Evolutionary conservation across 2,888 invertebrate species (phyloP), one percentile per base, ranked within the genome.

Genomic region (Drosophila atroscutellata): DNA sequence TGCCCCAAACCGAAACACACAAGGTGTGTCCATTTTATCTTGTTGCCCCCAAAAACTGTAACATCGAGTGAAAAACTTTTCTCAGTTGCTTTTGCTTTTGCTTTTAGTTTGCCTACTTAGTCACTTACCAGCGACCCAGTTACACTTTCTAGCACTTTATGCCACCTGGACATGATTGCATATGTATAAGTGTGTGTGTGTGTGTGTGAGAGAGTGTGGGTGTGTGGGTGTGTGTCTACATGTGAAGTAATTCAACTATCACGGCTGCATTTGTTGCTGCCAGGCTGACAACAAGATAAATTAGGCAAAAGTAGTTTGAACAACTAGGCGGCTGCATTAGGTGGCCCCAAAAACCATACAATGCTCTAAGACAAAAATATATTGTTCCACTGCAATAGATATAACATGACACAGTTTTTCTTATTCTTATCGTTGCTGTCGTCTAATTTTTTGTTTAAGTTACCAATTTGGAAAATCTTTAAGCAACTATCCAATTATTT

Each of bases 21-120:
- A 86, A 83, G 86, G 86, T 78, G 80, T 85, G 89, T 87, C 87
- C 85, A 78, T 80, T 85, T 89, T 85, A 86, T 85, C 84, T 86
- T 75, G 69, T 75, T 73, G 74, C 59, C 69, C 72, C 74, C 49
- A 60, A 67, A 76, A 80, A 64, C 63, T 61, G 76, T 70, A 62
- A 75, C 73, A 72, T 68, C 57, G 69, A 55, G 68, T 69, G 63
- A 73, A 75, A 80, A 84, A 87, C 71, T 87, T 89, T 86, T 72
- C 81, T 71, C 81, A 67, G 60, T 69, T 72, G 67, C n/a, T 80
- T 72, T 75, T 72, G 67, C n/a, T 80, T 72, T 75, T 77, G 66
- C 76, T 80, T 67, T 75, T 80, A 63, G 56, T 80, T 80, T 65
- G 65, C 71, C 80, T 80, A 77, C 80, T 77, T 77, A 68, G 75